A percentile compares a stretch with the other conserved stretches of the same genome.
phyloP scores from a whole-genome alignment of 1,140 invertebrate genomes.

The Ephestia elutella region DNA sequence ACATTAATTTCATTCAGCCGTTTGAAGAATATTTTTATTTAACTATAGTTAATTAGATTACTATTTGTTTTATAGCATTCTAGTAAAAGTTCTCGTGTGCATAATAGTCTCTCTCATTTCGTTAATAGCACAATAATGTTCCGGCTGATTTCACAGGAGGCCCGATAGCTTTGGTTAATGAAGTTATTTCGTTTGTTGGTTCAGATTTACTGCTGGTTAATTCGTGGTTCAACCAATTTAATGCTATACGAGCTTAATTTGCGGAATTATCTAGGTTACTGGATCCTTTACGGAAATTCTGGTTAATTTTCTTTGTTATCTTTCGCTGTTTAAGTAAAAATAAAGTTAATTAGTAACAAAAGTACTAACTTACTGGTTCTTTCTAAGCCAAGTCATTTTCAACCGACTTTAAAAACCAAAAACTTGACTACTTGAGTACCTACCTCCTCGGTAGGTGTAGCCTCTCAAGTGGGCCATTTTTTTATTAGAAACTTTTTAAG shows the following conservation, averaged over 20 bases:
- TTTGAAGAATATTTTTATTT: too few species aligned
- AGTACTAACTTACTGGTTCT: too few species aligned
- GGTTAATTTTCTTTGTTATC: too few species aligned
- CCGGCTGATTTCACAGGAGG: background rate
- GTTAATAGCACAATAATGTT: background rate
- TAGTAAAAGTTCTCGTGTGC: background rate
- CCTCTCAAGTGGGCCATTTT: too few species aligned
- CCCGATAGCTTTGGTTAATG: background rate
- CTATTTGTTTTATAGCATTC: background rate
- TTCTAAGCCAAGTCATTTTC: too few species aligned
- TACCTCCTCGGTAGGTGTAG: too few species aligned
- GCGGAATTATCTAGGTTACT: background rate
- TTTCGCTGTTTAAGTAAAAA: background rate
- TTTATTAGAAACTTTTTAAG: too few species aligned
- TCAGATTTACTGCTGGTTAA: background rate
- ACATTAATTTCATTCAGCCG: too few species aligned
- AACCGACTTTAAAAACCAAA: too few species aligned
- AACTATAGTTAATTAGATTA: too few species aligned
- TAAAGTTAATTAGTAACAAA: too few species aligned
- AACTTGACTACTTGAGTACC: too few species aligned
- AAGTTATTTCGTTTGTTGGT: background rate
- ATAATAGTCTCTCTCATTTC: background rate
- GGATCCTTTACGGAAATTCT: background rate
- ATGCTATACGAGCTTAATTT: background rate
- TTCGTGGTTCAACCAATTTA: background rate